A percentile compares a stretch with the other conserved stretches of the same genome.
Conservation (phyloP, 2,113 vertebrate species). For the Sinosuthora webbiana region DNA sequence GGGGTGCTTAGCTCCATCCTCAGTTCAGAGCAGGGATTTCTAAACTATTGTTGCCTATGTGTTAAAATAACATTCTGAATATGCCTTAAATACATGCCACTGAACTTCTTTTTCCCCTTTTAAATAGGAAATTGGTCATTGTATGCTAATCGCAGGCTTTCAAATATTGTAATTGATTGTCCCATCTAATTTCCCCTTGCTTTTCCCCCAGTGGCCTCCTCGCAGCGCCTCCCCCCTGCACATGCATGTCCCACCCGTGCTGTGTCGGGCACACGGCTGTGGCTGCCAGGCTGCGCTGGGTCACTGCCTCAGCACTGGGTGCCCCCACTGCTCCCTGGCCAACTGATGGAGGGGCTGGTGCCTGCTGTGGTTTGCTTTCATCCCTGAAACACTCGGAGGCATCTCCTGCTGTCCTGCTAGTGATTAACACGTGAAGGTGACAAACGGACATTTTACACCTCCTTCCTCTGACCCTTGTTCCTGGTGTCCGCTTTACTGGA, state of each 20-base stretch:
- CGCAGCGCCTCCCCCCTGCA: not conserved
- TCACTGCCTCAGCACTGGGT: not conserved
- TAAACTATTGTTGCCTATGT: conserved; percentile 59
- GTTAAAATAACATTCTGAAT: conserved; percentile 6
- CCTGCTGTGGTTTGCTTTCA: not conserved
- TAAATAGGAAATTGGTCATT: conserved; percentile 8
- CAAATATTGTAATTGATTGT: not conserved
- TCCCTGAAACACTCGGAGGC: not conserved
- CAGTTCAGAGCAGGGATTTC: not conserved
- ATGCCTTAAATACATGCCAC: not conserved
- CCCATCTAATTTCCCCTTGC: not conserved
- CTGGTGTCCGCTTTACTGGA: not conserved
- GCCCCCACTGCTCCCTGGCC: accelerated
- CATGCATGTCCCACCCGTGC: accelerated
- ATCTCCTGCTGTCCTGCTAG: not conserved
- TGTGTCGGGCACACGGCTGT: not conserved
- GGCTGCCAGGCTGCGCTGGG: accelerated
- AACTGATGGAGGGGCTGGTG: not conserved
- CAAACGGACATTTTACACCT: not conserved
- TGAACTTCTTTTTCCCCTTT: not conserved
- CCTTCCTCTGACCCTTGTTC: conserved; percentile 35
- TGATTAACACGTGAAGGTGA: not conserved
- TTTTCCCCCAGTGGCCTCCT: not conserved
- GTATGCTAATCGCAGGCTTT: not conserved
- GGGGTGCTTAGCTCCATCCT: conserved; percentile 50